Conservation (phyloP, 2,888 invertebrate species). For the Patella caerulea region DNA sequence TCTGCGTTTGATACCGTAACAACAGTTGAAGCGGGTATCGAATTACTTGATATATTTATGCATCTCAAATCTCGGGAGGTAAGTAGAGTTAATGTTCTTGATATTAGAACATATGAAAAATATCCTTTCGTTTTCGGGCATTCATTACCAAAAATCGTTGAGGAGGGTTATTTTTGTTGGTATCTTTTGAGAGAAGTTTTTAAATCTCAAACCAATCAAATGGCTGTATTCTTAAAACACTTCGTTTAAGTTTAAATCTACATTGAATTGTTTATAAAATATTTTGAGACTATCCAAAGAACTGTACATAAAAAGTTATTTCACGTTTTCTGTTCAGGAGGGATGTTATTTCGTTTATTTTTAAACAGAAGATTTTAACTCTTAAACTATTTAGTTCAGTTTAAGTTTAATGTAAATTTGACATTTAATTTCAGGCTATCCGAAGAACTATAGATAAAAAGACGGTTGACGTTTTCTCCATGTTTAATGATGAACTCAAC, state of each 20-base stretch:
- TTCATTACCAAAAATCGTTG: background rate
- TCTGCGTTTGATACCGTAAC: slow-evolving; percentile 84
- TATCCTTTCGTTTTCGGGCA: background rate
- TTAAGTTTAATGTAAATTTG: too few relatives aligned
- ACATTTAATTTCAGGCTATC: slow-evolving; percentile 61
- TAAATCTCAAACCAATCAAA: background rate
- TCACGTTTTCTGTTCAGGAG: too few relatives aligned
- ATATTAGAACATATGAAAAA: background rate
- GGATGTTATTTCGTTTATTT: background rate
- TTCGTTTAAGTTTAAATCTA: too few relatives aligned
- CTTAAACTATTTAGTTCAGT: too few relatives aligned
- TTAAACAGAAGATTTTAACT: too few relatives aligned
- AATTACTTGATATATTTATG: slow-evolving; percentile 82
- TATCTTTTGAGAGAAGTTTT: background rate
- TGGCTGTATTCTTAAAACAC: background rate
- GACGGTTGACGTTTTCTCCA: slow-evolving; percentile 77
- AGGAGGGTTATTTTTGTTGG: background rate
- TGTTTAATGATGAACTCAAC: slow-evolving; percentile 84
- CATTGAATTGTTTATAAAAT: too few relatives aligned
- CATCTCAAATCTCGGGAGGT: slow-evolving; percentile 82
- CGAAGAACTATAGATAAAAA: slow-evolving; percentile 73
- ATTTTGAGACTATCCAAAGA: too few relatives aligned
- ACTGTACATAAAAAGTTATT: too few relatives aligned
- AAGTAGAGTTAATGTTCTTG: slow-evolving; percentile 13
- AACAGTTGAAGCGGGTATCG: slow-evolving; percentile 86